Evolutionary conservation across 1,140 invertebrate species (phyloP).

Genomic region (Aphaenogaster floridana): DNA sequence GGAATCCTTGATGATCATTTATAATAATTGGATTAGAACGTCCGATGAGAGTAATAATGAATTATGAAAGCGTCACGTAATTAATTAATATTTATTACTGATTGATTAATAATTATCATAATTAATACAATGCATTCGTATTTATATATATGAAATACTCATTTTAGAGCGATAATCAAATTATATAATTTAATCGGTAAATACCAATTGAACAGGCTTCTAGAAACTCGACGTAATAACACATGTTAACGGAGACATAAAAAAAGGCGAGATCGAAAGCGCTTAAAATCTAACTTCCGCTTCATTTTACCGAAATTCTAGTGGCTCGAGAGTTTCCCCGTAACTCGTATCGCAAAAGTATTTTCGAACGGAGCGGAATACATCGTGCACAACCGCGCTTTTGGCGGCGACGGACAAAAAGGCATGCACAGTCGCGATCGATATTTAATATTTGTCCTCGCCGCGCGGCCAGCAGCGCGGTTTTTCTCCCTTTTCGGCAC

Average conservation of each 20-base stretch:
- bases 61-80: slow-evolving; percentile 13
- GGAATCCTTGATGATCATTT: slow-evolving; percentile 25
- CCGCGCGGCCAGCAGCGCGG: slow-evolving; percentile 15
- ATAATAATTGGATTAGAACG: slow-evolving; percentile 45
- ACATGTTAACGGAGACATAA: background rate
- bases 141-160: background rate
- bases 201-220: background rate
- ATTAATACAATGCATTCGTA: slow-evolving; percentile 35
- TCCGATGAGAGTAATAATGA: slow-evolving; percentile 1
- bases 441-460: slow-evolving; percentile 63
- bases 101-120: slow-evolving; percentile 39
- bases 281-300: background rate
- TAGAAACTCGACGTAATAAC: background rate
- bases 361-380: slow-evolving; percentile 3
- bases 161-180: slow-evolving; percentile 32
- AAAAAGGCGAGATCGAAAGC: background rate
- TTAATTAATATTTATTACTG: slow-evolving; percentile 49
- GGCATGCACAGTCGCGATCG: slow-evolving; percentile 36
- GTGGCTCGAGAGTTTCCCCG: background rate
- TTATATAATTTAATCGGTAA: slow-evolving; percentile 14
- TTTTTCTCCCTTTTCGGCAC: slow-evolving; percentile 25
- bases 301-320: background rate
- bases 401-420: slow-evolving; percentile 36
- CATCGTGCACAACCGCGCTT: slow-evolving; percentile 25
- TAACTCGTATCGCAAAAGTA: slow-evolving; percentile 23